phyloP scores from a whole-genome alignment of 2,113 vertebrate species.

The Vulpes ferrilata region DNA sequence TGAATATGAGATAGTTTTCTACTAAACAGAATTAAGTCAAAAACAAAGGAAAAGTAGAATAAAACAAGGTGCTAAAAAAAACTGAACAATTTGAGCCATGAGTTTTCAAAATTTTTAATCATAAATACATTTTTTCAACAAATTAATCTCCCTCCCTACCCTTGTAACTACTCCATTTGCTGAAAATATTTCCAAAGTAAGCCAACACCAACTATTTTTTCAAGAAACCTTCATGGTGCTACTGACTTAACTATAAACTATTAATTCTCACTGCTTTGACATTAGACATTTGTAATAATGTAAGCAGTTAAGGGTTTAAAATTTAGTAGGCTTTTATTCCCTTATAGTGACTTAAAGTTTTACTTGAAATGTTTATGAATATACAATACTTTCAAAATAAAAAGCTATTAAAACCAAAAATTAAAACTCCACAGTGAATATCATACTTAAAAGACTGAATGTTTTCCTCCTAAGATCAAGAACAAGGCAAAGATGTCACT shows the following conservation, averaged over 20 bases:
- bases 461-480: not conserved
- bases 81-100: not conserved
- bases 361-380: not conserved
- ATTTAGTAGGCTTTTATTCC: not conserved
- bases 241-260: not conserved
- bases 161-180: not conserved
- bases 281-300: not conserved
- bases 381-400: not conserved
- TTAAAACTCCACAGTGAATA: not conserved
- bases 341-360: not conserved
- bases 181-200: conserved; percentile 27
- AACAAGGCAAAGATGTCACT: not conserved
- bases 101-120: conserved; percentile 13
- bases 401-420: conserved; percentile 39
- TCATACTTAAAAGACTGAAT: not conserved
- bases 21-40: not conserved
- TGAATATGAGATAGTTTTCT: not conserved
- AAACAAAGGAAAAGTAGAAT: not conserved
- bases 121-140: not conserved
- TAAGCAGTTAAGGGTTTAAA: not conserved
- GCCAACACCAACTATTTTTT: not conserved
- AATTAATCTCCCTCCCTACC: not conserved
- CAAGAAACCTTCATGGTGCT: not conserved
- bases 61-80: not conserved
- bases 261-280: not conserved